Evolutionary conservation across 2,113 vertebrate species (phyloP), one percentile per base, ranked within the genome.

Genomic region (Anoura caudifer): DNA sequence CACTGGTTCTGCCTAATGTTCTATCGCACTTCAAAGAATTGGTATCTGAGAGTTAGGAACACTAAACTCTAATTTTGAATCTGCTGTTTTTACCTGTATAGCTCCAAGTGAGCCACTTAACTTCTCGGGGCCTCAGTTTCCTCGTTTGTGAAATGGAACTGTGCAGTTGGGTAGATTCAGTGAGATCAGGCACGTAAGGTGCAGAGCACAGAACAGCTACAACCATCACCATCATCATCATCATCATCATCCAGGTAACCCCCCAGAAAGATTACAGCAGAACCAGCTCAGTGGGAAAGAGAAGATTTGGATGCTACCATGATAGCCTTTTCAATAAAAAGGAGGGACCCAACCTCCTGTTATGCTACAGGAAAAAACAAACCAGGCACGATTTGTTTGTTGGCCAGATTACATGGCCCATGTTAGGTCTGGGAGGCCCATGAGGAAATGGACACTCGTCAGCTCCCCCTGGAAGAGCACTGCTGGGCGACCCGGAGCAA

Each of bases 251-350:
- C 91, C 33, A 9, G 3, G 17, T 5, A 61, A 61, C 63, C 24
- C 31, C 77, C 72, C 54, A 67, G 79, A 70, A 93, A 92, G n/a
- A 59, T 13, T 50, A 87, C 33, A 84, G 72, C 28, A 28, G 59
- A 89, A 38, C 11, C 38, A 67, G 22, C 22, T 50, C 75, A 4
- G 17, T 33, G 36, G 69, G 41, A n/a, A 83, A 93, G 79, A 87
- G 72, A 81, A 79, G 50, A 26, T 8, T 24, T 45, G 76, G 56
- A 12, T n/a, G 5, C 65, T 76, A 24, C 0, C 17, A 13, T 28
- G 19, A n/a, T 56, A 38, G 0, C 10, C 56, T 85, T 52, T 76
- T 17, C 13, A 75, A 56, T 86, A 43, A 54, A 63, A 95, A 54
- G 45, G 45, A 76, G 5, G 10, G 17, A 59, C 12, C 10, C 3